Evolutionary conservation across 2,888 invertebrate species (phyloP).

Genomic region (Pristionchus entomophagus): DNA sequence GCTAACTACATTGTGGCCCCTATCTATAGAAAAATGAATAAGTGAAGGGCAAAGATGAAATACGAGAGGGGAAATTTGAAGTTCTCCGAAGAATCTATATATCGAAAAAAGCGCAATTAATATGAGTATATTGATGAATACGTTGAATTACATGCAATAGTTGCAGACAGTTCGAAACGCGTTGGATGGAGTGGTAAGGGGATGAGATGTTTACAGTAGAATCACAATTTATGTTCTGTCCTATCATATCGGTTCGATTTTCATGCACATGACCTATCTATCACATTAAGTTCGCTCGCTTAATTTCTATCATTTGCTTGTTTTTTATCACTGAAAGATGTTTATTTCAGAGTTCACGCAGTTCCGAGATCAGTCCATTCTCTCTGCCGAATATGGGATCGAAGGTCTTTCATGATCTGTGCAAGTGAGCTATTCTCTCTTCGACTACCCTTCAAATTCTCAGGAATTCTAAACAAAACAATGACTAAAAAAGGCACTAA

Average conservation of each 20-base stretch:
- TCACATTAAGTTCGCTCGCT: background rate
- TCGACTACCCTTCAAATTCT: too few relatives aligned
- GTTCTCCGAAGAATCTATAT: background rate
- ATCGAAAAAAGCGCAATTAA: background rate
- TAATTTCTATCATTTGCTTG: too few relatives aligned
- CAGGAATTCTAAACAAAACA: background rate
- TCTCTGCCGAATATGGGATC: constrained; percentile 73
- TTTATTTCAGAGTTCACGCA: constrained; percentile 48
- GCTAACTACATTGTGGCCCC: too few relatives aligned
- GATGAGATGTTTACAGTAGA: constrained; percentile 1
- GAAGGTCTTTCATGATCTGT: constrained; percentile 73
- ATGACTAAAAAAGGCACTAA: too few relatives aligned
- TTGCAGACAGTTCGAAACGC: constrained; percentile 32
- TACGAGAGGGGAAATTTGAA: background rate
- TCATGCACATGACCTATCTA: background rate
- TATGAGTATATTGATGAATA: too few relatives aligned
- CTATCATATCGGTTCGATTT: background rate
- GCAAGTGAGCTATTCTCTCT: constrained; percentile 61
- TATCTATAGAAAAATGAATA: background rate
- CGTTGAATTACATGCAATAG: too few relatives aligned
- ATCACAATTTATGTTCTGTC: background rate
- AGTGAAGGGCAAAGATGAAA: background rate
- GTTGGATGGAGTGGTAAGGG: constrained; percentile 17
- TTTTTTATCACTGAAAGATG: background rate
- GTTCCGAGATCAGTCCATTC: constrained; percentile 64